phyloP scores from a whole-genome alignment of 2,797 vertebrate genomes.

The Chelonia mydas region DNA sequence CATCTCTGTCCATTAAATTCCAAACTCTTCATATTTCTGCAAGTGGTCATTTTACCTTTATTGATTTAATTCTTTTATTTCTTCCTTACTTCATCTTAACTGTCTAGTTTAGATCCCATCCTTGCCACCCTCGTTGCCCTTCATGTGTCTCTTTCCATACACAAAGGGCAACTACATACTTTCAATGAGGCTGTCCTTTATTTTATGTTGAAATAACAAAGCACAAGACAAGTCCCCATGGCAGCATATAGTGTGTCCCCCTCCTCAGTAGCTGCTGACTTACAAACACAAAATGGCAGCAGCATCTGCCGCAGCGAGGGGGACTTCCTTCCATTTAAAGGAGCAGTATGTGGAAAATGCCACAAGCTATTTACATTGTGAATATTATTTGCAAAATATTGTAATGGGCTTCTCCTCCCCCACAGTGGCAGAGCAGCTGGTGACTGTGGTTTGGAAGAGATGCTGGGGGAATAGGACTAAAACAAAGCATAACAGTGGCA shows the following conservation, averaged over 20 bases:
- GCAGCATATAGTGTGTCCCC: background rate
- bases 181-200: background rate
- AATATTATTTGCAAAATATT: background rate
- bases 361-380: background rate
- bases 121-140: background rate
- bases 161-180: background rate
- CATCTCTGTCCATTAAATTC: background rate
- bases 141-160: background rate
- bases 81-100: background rate
- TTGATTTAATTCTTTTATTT: background rate
- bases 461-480: background rate
- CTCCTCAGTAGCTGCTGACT: background rate
- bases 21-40: background rate
- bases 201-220: background rate
- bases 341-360: background rate
- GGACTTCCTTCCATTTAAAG: background rate
- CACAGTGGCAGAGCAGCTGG: background rate
- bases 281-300: background rate
- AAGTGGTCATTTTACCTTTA: background rate
- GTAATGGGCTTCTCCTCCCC: background rate
- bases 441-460: background rate
- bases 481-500: background rate
- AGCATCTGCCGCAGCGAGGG: background rate
- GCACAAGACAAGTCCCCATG: background rate
- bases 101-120: background rate